Conservation (phyloP, 2,797 vertebrate genomes). For the Hyperoplus immaculatus region DNA sequence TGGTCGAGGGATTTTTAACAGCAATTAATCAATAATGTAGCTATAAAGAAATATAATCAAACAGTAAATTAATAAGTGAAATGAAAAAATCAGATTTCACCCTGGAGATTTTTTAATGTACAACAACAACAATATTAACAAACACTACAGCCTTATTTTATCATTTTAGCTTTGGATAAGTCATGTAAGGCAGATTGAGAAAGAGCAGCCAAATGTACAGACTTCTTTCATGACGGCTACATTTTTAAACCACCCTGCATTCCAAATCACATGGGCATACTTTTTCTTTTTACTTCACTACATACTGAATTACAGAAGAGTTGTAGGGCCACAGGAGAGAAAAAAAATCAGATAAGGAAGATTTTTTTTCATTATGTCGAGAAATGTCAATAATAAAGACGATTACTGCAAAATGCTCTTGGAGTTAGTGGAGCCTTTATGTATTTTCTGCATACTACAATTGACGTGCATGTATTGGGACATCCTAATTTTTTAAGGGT, state of each 20-base stretch:
- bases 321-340: no score
- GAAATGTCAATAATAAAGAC: no score
- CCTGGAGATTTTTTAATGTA: neutral
- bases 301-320: no score
- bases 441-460: no score
- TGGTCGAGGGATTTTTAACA: neutral
- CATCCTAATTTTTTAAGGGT: no score
- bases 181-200: neutral
- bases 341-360: no score
- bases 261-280: no score
- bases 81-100: neutral
- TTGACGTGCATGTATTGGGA: no score
- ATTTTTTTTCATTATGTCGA: no score
- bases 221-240: neutral
- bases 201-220: neutral
- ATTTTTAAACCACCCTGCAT: neutral
- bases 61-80: neutral
- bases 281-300: no score
- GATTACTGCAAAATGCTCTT: no score
- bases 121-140: neutral
- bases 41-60: neutral
- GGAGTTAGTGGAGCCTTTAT: no score
- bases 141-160: neutral
- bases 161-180: neutral
- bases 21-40: neutral